Evolutionary conservation across 1,140 invertebrate species (phyloP).

Genomic region (Ridgeia piscesae): DNA sequence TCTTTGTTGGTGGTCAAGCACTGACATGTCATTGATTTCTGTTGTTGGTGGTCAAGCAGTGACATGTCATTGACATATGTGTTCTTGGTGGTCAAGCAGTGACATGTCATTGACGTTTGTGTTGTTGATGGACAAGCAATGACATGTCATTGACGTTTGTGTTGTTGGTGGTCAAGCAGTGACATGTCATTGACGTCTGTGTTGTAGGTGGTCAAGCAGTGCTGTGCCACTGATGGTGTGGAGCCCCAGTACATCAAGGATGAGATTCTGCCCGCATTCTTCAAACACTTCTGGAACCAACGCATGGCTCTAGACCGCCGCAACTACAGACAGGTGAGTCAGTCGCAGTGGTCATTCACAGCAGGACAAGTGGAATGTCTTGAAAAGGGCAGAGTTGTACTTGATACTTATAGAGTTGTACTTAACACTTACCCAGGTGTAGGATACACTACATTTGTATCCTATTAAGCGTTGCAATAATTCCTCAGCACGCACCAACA

Average conservation of each 20-base stretch:
- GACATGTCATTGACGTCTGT: not conserved
- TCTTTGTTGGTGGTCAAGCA: not conserved
- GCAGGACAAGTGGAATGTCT: not conserved
- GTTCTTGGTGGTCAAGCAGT: constrained; percentile 89
- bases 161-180: constrained; percentile 68
- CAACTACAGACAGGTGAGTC: constrained; percentile 84
- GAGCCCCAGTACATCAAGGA: constrained; percentile 99
- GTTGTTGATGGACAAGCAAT: not conserved
- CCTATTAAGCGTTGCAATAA: too few relatives aligned
- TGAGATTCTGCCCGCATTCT: constrained; percentile 98
- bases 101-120: constrained; percentile 91
- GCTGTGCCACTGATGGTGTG: constrained; percentile 99
- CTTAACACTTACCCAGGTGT: too few relatives aligned
- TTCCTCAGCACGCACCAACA: too few relatives aligned
- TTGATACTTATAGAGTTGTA: too few relatives aligned
- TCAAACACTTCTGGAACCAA: constrained; percentile 99
- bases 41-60: too few relatives aligned
- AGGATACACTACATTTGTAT: too few relatives aligned
- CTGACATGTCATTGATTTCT: not conserved
- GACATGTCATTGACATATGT: constrained; percentile 54
- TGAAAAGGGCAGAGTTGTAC: not conserved
- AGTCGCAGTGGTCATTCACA: not conserved
- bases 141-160: not conserved
- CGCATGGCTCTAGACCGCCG: constrained; percentile 96
- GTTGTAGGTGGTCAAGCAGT: constrained; percentile 91